phyloP scores from a whole-genome alignment of 2,113 vertebrate species.

The Corythornis vintsioides region DNA sequence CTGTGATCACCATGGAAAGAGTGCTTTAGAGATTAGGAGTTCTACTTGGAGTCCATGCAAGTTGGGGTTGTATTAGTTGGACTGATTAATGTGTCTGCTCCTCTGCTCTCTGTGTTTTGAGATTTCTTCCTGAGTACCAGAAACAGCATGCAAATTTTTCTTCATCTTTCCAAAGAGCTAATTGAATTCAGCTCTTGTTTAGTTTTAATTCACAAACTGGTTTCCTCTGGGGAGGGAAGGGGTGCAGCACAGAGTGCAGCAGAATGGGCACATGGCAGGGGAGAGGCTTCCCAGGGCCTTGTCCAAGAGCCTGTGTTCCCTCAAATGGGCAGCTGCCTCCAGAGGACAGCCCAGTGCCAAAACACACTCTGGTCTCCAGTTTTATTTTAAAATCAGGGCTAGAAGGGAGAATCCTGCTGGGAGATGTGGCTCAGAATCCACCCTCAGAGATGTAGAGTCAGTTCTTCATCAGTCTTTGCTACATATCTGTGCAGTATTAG shows the following conservation, averaged over 20 bases:
- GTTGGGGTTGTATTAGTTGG: slow-evolving; percentile 12
- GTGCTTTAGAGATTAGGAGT: background rate
- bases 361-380: background rate
- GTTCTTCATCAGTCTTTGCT: background rate
- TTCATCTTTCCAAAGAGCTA: background rate
- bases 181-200: slow-evolving; percentile 3
- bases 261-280: background rate
- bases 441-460: background rate
- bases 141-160: background rate
- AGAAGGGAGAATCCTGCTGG: background rate
- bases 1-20: background rate
- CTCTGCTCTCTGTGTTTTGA: background rate
- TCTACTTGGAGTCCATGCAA: background rate
- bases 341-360: background rate
- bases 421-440: background rate
- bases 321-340: background rate
- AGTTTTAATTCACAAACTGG: background rate
- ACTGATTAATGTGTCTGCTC: slow-evolving; percentile 20
- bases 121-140: background rate
- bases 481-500: background rate
- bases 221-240: background rate
- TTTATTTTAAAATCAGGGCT: background rate
- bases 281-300: background rate
- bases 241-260: background rate
- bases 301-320: background rate